Percentiles rank a stretch among this genome's conserved stretches.
Evolutionary conservation across 2,797 vertebrate genomes (phyloP).

Genomic region (Syngnathus acus): DNA sequence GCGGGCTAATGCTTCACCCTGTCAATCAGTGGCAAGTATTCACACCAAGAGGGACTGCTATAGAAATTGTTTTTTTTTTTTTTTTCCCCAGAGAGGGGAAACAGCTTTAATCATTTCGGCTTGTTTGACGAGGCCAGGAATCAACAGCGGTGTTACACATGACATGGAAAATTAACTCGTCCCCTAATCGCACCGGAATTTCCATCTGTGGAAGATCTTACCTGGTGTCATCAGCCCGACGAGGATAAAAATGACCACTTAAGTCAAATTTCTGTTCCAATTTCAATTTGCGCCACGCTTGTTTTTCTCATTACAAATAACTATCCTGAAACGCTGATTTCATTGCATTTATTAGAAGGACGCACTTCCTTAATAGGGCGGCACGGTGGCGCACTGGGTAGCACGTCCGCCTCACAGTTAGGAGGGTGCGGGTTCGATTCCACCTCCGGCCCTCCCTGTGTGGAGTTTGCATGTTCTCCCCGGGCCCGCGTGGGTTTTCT

Average conservation of each 20-base stretch:
- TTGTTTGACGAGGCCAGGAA: not conserved
- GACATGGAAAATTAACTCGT: not conserved
- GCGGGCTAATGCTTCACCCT: conserved; percentile 24
- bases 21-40: conserved; percentile 29
- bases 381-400: not conserved
- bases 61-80: conserved; percentile 21
- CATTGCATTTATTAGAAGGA: not conserved
- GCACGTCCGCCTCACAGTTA: not conserved
- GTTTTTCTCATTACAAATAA: not conserved
- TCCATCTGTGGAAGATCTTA: not conserved
- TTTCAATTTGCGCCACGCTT: not conserved
- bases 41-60: conserved; percentile 14
- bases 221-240: not conserved
- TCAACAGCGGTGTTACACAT: not conserved
- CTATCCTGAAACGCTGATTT: not conserved
- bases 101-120: not conserved
- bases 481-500: too few relatives aligned
- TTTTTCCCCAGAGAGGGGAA: conserved; percentile 2
- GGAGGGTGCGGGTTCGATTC: too few relatives aligned
- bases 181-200: not conserved
- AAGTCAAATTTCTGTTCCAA: not conserved
- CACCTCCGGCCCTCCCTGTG: too few relatives aligned
- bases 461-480: too few relatives aligned
- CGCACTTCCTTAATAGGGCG: too few relatives aligned
- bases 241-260: too few relatives aligned